Percentiles rank a stretch among this genome's conserved stretches.
Conservation (phyloP, 2,888 invertebrate species). For the Lepidocyrtoides sp. region DNA sequence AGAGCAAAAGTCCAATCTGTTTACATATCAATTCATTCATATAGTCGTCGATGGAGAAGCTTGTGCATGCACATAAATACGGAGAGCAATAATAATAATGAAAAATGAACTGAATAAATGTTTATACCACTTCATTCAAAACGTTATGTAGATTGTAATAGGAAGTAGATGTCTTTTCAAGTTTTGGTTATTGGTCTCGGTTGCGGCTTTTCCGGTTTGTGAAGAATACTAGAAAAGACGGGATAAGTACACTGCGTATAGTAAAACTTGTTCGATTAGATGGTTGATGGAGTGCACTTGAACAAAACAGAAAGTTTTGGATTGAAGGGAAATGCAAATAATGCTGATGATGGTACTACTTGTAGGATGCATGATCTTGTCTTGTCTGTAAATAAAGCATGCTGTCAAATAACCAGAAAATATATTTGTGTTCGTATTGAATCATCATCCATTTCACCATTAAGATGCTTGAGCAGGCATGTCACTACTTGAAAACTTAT, state of each 20-base stretch:
- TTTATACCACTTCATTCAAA: too few species aligned
- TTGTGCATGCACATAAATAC: neutral
- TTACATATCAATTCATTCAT: neutral
- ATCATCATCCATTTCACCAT: too few species aligned
- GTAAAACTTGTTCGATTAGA: constrained; percentile 18
- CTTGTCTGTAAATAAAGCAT: too few species aligned
- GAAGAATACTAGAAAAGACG: neutral
- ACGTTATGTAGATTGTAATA: too few species aligned
- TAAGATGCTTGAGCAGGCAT: too few species aligned
- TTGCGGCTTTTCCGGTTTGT: constrained; percentile 22
- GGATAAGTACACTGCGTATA: neutral
- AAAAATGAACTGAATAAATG: too few species aligned
- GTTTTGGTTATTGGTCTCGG: constrained; percentile 28
- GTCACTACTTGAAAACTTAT: too few species aligned
- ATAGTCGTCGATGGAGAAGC: too few species aligned
- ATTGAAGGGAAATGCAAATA: neutral
- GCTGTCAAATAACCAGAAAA: too few species aligned
- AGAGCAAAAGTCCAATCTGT: too few species aligned
- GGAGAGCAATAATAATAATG: neutral
- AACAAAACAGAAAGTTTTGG: neutral
- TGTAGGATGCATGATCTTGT: too few species aligned
- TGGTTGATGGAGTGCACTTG: neutral
- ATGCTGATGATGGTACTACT: constrained; percentile 17
- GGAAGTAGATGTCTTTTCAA: neutral
- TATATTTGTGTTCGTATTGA: too few species aligned